Base-by-base conservation (phyloP, 2,888 invertebrate species). In the Pandemis cinnamomeana region DNA sequence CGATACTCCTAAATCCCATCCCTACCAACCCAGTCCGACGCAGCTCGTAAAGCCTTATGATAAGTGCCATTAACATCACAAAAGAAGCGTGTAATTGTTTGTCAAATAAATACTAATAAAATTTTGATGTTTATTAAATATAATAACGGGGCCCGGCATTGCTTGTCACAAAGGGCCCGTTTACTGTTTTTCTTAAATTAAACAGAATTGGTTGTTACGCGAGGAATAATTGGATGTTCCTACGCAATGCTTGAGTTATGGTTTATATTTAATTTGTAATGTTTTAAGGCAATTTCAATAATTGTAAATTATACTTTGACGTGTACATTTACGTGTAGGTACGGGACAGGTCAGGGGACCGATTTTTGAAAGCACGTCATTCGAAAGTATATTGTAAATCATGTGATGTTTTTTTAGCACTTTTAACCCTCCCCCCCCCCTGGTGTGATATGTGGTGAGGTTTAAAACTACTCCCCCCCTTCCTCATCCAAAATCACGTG, bases 31-130 rank as follows among this genome's bases (percentile, higher is more conserved):
- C 81, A 81, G 81, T 80, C 81, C 80, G 83, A 81, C 84, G 82
- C 77, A 81, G 84, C 83, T 88, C 93, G 83, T 93, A 93, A 93
- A 93, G 91, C 86, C 85, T 91, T 90, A 89, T 85, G 93, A 91
- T 92, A 92, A 90, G 86, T 84, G 81, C 91, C 89, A 93, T 93
- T 92, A 92, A 89, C 89, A 93, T 92, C 91, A 92, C 93, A 94
- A 94, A 92, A 87, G 92, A 90, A 87, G 88, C 92, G 88, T 91
- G 90, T 93, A 91, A 93, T 93, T 94, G 92, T 93, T 93, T 93
- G 93, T 94, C 93, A 93, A 92, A 94, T 94, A 93, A 94, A 93
- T 93, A 91, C 83, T 90, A 93, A 92, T 92, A 93, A 93, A 92
- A 90, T 84, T 87, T 89, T 87, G 88, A 91, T 91, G 90, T 93